These are phyloP conservation scores for Donacobius atricapilla DNA, from an alignment of 2,113 vertebrate genomes.

Conservation along the genomic window DNA sequence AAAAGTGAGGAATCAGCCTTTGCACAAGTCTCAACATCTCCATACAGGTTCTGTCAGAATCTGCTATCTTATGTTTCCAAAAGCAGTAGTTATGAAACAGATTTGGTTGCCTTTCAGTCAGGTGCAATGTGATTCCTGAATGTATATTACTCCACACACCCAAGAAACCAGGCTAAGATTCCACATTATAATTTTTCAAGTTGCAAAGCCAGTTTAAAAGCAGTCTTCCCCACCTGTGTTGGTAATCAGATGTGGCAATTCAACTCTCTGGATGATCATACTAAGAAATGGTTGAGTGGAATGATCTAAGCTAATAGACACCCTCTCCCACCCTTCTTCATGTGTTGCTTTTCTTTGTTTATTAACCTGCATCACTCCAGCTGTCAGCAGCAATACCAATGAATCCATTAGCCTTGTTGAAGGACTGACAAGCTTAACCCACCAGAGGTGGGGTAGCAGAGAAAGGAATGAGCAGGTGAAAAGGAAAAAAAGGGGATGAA, in stretches of 20 bases:
- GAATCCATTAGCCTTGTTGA: neutral
- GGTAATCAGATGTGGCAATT: constrained; percentile 9
- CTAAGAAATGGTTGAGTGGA: constrained; percentile 3
- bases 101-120: constrained; percentile 28
- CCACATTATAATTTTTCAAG: neutral
- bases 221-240: neutral
- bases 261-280: neutral
- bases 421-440: neutral
- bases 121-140: constrained; percentile 24
- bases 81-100: constrained; percentile 25
- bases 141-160: constrained; percentile 8
- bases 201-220: constrained; percentile 40
- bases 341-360: neutral
- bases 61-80: neutral
- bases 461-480: constrained; percentile 6
- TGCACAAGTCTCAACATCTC: constrained; percentile 13
- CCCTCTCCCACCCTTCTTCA: neutral
- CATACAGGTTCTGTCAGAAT: constrained; percentile 6
- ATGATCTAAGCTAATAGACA: neutral
- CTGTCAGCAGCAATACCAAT: neutral
- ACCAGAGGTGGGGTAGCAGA: neutral
- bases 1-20: neutral
- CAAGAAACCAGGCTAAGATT: constrained; percentile 18
- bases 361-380: neutral
- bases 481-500: neutral